phyloP scores from a whole-genome alignment of 2,888 invertebrate genomes.

The Lottia scabra region DNA sequence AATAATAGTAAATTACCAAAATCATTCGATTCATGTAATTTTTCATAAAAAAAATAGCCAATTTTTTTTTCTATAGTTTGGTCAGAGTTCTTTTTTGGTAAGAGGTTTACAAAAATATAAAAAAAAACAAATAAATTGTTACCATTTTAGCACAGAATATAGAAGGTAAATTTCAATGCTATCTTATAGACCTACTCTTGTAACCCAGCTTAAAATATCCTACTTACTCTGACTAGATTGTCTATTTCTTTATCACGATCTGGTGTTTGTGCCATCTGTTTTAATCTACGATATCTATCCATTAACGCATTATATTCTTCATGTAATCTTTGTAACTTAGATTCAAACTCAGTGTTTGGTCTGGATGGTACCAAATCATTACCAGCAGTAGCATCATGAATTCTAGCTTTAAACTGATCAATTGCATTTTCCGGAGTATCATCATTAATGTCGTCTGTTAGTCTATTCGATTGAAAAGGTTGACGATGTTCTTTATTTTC shows the following conservation, averaged over 20 bases:
- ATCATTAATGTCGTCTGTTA: slow-evolving; percentile 20
- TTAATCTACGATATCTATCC: slow-evolving; percentile 60
- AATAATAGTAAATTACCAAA: not conserved
- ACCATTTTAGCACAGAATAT: too few relatives aligned
- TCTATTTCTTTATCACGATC: slow-evolving; percentile 60
- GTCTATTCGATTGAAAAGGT: slow-evolving; percentile 51
- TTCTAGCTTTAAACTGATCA: slow-evolving; percentile 44
- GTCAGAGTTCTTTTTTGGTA: too few relatives aligned
- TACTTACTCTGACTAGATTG: slow-evolving; percentile 56
- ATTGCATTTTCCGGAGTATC: slow-evolving; percentile 32
- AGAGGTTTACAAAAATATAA: too few relatives aligned
- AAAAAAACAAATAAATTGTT: too few relatives aligned
- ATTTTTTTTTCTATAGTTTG: too few relatives aligned
- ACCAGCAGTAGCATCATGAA: slow-evolving; percentile 39
- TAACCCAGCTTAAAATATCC: too few relatives aligned
- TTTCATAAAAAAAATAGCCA: too few relatives aligned
- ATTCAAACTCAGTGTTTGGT: slow-evolving; percentile 39
- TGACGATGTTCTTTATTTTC: slow-evolving; percentile 48
- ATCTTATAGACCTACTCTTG: too few relatives aligned
- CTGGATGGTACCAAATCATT: slow-evolving; percentile 42
- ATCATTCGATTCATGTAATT: too few relatives aligned
- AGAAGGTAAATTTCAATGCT: too few relatives aligned
- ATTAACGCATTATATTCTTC: slow-evolving; percentile 62
- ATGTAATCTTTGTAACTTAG: slow-evolving; percentile 48
- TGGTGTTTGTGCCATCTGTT: slow-evolving; percentile 56